A percentile compares a stretch with the other conserved stretches of the same genome.
Evolutionary conservation across 2,113 vertebrate genomes (phyloP).

Genomic region (Perccottus glenii): DNA sequence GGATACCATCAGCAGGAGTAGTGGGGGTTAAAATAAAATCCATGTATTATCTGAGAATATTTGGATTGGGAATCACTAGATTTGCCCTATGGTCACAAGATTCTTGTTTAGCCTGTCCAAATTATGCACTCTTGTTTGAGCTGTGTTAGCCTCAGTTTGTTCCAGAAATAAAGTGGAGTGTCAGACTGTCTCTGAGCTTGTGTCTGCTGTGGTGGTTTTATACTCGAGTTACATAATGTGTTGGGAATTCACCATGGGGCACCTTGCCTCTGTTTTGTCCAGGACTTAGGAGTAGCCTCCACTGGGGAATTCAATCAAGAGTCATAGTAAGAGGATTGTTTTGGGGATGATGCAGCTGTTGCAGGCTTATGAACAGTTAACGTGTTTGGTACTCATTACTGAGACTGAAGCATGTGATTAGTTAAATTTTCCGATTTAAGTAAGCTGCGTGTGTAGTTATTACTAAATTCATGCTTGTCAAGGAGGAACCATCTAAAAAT

Average conservation of each 20-base stretch:
- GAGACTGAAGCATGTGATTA: neutral
- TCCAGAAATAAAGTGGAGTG: neutral
- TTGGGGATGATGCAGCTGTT: slow-evolving; percentile 63
- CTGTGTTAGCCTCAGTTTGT: slow-evolving; percentile 2
- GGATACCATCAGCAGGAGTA: slow-evolving; percentile 59
- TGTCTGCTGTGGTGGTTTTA: slow-evolving; percentile 46
- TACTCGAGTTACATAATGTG: slow-evolving; percentile 67
- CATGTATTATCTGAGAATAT: slow-evolving; percentile 35
- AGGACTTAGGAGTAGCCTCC: slow-evolving; percentile 36
- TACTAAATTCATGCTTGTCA: slow-evolving; percentile 23
- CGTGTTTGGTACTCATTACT: slow-evolving; percentile 27
- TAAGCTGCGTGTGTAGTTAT: neutral
- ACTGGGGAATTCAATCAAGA: slow-evolving; percentile 37
- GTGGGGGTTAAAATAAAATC: slow-evolving; percentile 72
- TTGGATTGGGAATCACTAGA: neutral
- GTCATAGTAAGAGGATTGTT: slow-evolving; percentile 49
- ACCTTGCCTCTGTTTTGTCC: slow-evolving; percentile 64
- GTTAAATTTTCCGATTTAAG: slow-evolving; percentile 12
- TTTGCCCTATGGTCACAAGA: slow-evolving; percentile 6
- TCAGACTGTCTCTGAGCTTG: slow-evolving; percentile 20
- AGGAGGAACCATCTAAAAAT: slow-evolving; percentile 68
- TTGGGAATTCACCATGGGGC: slow-evolving; percentile 52
- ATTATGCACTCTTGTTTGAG: neutral
- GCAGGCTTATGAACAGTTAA: slow-evolving; percentile 42
- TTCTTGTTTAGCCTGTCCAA: slow-evolving; percentile 34